Evolutionary conservation across 2,113 vertebrate species (phyloP).

Genomic region (Balaeniceps rex): DNA sequence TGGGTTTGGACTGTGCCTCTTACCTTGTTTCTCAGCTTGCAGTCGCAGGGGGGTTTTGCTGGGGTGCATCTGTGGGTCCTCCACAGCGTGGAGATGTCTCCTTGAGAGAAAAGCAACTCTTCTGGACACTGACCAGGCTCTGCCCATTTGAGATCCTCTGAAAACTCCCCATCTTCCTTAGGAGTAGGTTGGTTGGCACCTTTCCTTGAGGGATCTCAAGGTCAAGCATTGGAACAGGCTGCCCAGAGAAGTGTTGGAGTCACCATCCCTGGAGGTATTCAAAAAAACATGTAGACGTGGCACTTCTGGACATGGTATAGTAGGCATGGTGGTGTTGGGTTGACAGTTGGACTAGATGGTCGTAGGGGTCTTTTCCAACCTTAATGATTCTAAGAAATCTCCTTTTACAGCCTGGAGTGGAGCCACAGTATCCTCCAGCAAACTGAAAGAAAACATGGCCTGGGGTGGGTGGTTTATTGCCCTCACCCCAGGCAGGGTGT

Average conservation of each 20-base stretch:
- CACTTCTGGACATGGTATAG: too few relatives aligned
- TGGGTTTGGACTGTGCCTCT: background rate
- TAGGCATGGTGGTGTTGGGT: too few relatives aligned
- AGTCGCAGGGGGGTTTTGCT: fast-evolving
- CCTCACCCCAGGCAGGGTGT: background rate
- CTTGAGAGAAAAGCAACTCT: background rate
- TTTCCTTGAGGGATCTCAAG: background rate
- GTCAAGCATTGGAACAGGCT: too few relatives aligned
- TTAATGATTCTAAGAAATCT: too few relatives aligned
- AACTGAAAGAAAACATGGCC: background rate
- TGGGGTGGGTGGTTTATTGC: background rate
- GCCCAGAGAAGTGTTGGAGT: too few relatives aligned
- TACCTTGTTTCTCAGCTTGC: background rate
- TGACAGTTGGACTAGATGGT: too few relatives aligned
- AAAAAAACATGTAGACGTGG: too few relatives aligned
- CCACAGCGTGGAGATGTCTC: background rate
- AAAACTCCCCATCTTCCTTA: background rate
- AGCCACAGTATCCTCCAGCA: background rate
- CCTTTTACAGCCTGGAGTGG: background rate
- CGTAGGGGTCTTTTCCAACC: too few relatives aligned
- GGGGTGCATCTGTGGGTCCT: background rate
- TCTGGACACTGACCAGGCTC: background rate
- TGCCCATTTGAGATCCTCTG: background rate
- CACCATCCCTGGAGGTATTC: too few relatives aligned
- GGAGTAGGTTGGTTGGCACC: background rate